These are phyloP conservation scores for Drosophila mettleri DNA, from an alignment of 2,888 invertebrate species.

Conservation along the genomic window DNA sequence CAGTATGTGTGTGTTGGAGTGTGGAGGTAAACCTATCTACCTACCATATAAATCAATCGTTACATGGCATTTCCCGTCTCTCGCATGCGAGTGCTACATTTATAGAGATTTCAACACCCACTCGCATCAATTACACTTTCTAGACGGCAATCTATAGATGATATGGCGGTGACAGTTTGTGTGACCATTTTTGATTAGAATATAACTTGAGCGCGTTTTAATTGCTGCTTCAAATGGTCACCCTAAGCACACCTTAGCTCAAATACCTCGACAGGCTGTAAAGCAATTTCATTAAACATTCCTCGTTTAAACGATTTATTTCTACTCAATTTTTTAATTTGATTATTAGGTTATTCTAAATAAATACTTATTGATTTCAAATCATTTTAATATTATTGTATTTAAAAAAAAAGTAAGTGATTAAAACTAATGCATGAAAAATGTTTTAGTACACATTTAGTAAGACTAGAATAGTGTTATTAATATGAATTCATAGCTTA, in stretches of 20 bases:
- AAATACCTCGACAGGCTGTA: slow-evolving; percentile 13
- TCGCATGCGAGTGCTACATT: slow-evolving; percentile 32
- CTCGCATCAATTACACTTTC: slow-evolving; percentile 51
- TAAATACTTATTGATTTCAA: too few species aligned
- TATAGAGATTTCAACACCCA: slow-evolving; percentile 66
- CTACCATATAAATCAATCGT: slow-evolving; percentile 47
- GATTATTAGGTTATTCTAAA: slow-evolving; percentile 1
- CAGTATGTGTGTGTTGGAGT: slow-evolving; percentile 6
- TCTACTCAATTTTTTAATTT: slow-evolving; percentile 7
- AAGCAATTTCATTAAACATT: neutral
- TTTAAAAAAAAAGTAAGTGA: too few species aligned
- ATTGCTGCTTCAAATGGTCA: slow-evolving; percentile 23
- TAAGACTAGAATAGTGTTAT: too few species aligned
- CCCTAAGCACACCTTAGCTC: slow-evolving; percentile 12
- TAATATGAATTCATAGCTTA: neutral
- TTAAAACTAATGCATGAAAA: neutral
- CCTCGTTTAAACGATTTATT: slow-evolving; percentile 2
- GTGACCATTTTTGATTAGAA: slow-evolving; percentile 50
- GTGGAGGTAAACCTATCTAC: slow-evolving; percentile 3
- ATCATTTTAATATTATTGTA: too few species aligned
- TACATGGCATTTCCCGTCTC: slow-evolving; percentile 56
- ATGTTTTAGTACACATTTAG: neutral
- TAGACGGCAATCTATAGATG: slow-evolving; percentile 19
- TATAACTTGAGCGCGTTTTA: slow-evolving; percentile 41
- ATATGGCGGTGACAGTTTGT: slow-evolving; percentile 36